Conservation (phyloP, 1,140 invertebrate genomes). For the Parapsyche elsis region DNA sequence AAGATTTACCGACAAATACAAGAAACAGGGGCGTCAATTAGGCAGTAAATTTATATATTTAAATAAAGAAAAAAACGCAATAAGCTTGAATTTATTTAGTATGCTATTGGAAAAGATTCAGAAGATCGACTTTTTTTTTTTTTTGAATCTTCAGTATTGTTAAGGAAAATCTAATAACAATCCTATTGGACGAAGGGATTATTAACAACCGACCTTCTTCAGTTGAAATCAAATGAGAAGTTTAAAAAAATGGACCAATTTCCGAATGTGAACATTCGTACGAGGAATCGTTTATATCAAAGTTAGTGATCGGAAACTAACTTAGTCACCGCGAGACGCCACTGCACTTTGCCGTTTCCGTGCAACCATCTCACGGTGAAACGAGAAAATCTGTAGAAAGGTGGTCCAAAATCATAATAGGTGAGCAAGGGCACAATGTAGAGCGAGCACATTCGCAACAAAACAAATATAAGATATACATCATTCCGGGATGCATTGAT, state of each 20-base stretch:
- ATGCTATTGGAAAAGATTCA: no score
- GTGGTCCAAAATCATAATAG: conserved; percentile 36
- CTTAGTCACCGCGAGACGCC: conserved; percentile 15
- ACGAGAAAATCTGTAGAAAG: conserved; percentile 41
- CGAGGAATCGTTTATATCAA: no score
- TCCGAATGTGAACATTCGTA: no score
- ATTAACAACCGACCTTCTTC: no score
- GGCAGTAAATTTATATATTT: background rate
- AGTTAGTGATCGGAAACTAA: background rate
- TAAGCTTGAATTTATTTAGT: no score
- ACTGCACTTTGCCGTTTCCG: background rate
- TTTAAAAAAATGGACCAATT: no score
- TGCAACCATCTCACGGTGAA: conserved; percentile 42
- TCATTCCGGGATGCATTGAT: conserved; percentile 52
- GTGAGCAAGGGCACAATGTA: conserved; percentile 47
- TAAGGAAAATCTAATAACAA: no score
- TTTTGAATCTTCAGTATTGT: no score
- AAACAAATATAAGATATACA: conserved; percentile 57
- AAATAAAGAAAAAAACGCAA: no score
- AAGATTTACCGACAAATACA: conserved; percentile 39
- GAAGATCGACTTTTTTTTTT: no score
- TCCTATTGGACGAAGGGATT: no score
- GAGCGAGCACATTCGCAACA: conserved; percentile 53
- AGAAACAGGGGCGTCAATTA: conserved; percentile 32
- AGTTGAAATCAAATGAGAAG: no score